Conservation (phyloP, 2,113 vertebrate species). For the Neodontobutis hainanensis region DNA sequence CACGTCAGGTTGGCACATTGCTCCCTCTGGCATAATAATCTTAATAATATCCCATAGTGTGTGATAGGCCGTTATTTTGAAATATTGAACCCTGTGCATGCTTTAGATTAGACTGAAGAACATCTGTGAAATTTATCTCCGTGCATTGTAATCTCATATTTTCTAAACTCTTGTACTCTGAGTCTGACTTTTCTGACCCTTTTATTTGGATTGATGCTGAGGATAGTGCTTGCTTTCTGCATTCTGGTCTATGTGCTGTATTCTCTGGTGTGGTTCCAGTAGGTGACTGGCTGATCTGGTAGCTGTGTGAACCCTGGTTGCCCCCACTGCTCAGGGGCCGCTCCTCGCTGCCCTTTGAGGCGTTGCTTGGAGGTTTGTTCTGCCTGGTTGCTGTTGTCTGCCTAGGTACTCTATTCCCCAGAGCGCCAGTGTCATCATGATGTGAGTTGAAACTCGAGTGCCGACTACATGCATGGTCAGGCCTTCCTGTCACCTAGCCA, state of each 20-base stretch:
- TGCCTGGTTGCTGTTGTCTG: constrained; percentile 62
- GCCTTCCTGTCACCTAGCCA: constrained; percentile 61
- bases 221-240: background rate
- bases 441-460: constrained; percentile 64
- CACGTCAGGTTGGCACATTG: constrained; percentile 11
- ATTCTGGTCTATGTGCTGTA: background rate
- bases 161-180: background rate
- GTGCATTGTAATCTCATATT: background rate
- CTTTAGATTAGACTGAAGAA: constrained; percentile 10
- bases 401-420: constrained; percentile 39
- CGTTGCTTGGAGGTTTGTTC: constrained; percentile 55
- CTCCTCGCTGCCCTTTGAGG: constrained; percentile 44
- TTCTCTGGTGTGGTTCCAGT: constrained; percentile 2
- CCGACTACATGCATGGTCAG: constrained; percentile 69
- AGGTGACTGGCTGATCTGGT: constrained; percentile 38
- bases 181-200: constrained; percentile 1
- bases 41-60: constrained; percentile 14
- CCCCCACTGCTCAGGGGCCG: constrained; percentile 14
- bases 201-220: background rate
- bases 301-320: constrained; percentile 23
- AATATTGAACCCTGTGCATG: constrained; percentile 7
- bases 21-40: constrained; percentile 13
- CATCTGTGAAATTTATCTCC: constrained; percentile 8
- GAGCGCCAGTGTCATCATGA: constrained; percentile 60
- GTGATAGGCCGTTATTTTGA: constrained; percentile 12